These are phyloP conservation scores for Pinna nobilis DNA, from an alignment of 1,140 invertebrate genomes.

Conservation along the genomic window DNA sequence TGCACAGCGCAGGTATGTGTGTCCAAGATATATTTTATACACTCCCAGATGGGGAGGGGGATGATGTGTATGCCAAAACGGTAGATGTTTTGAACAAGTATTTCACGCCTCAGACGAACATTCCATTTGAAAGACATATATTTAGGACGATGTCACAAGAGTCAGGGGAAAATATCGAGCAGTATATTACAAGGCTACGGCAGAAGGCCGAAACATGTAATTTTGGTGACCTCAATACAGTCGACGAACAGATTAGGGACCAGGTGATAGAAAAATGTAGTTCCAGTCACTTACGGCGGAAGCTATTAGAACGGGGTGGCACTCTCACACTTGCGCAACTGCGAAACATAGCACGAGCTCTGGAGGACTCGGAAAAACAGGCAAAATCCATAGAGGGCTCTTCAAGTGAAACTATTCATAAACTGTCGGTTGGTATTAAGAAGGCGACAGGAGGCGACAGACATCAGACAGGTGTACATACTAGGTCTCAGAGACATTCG, in stretches of 20 bases:
- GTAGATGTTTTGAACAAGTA: slow-evolving; percentile 23
- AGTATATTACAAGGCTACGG: slow-evolving; percentile 31
- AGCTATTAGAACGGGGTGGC: slow-evolving; percentile 5
- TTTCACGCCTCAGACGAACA: slow-evolving; percentile 35
- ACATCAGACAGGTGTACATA: too few species aligned
- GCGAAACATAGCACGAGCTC: slow-evolving; percentile 4
- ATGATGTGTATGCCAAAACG: slow-evolving; percentile 7
- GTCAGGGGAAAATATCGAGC: slow-evolving; percentile 7
- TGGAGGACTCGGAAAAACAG: not conserved
- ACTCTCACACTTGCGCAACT: slow-evolving; percentile 26
- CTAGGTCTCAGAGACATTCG: not conserved
- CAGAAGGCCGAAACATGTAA: slow-evolving; percentile 24
- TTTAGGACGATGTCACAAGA: slow-evolving; percentile 33
- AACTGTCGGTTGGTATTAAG: not conserved
- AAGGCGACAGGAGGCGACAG: not conserved
- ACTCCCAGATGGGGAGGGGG: not conserved
- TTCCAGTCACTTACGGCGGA: slow-evolving; percentile 19
- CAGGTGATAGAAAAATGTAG: slow-evolving; percentile 31
- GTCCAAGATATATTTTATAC: slow-evolving; percentile 25
- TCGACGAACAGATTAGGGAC: slow-evolving; percentile 24
- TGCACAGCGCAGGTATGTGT: slow-evolving; percentile 2
- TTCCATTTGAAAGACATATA: slow-evolving; percentile 24
- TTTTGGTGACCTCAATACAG: slow-evolving; percentile 17
- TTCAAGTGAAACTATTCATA: not conserved
- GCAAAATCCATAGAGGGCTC: not conserved